Percentiles rank a stretch among this genome's conserved stretches.
These are phyloP conservation scores for Lethenteron camtschaticum DNA, from an alignment of 2,113 vertebrate genomes.

Conservation along the genomic window DNA sequence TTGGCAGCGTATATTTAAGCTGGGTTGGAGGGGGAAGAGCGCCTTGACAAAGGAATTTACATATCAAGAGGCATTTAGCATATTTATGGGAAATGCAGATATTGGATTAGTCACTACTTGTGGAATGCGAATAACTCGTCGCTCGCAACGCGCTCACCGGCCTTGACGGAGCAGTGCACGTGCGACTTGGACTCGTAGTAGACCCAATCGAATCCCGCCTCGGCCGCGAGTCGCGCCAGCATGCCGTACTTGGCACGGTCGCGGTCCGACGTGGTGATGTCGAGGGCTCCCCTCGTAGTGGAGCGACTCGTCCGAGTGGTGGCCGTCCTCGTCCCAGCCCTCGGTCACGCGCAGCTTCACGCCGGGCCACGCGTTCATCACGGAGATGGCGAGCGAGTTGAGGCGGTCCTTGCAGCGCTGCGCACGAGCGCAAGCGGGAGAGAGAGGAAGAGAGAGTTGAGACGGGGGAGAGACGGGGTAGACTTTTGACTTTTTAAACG, in stretches of 20 bases:
- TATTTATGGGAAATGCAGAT: too few relatives aligned
- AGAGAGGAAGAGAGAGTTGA: too few relatives aligned
- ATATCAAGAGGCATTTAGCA: too few relatives aligned
- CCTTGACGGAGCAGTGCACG: conserved; percentile 1
- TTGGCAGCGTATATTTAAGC: too few relatives aligned
- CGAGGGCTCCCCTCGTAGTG: background rate
- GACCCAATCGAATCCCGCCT: conserved; percentile 2
- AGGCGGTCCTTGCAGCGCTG: conserved; percentile 8
- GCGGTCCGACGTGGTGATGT: background rate
- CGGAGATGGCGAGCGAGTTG: conserved; percentile 4
- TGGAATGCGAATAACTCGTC: too few relatives aligned
- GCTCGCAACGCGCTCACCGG: background rate
- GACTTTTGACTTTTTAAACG: too few relatives aligned
- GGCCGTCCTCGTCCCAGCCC: conserved; percentile 4
- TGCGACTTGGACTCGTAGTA: conserved; percentile 6
- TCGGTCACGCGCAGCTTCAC: conserved; percentile 6
- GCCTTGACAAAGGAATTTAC: too few relatives aligned
- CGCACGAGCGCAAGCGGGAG: too few relatives aligned
- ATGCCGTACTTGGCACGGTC: conserved; percentile 4
- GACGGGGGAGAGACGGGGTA: too few relatives aligned
- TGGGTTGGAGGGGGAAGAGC: too few relatives aligned
- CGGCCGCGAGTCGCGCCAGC: background rate
- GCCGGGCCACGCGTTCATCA: conserved; percentile 4
- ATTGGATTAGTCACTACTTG: too few relatives aligned
- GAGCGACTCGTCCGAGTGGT: background rate